Base-by-base conservation (phyloP, 2,888 invertebrate species). In the Hydrotaea cyrtoneurina region DNA sequence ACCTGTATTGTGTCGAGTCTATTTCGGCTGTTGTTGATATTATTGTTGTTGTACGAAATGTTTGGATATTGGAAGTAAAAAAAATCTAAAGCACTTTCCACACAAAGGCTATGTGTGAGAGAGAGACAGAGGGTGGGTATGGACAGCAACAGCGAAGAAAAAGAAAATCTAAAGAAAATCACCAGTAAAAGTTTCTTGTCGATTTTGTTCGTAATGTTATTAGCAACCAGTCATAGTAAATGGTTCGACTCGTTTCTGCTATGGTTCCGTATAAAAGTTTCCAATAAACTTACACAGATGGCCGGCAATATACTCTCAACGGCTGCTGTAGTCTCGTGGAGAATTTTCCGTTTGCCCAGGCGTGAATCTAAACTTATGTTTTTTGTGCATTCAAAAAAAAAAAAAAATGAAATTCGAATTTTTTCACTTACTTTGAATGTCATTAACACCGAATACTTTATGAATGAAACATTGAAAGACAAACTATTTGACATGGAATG, bases 221-320 rank as follows among this genome's bases (percentile, higher is more conserved):
- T 62, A 62, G 62, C 31, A 62, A 36, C 62, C 62, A 36, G 62
- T 31, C 62, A n/a, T 62, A 17, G 31, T n/a, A 23, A 62, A 62
- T n/a, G 31, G 31, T 62, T 36, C n/a, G 62, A 36, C 26, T 31
- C 17, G 62, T 62, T 59, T 62, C 31, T 31, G 31, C 15, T 2
- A 59, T 62, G 62, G 7, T 15, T 17, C 15, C 23, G 5, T 3
- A 26, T 0, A 26, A 62, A 36, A 62, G 31, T 36, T 62, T 36
- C 10, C 62, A 62, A 62, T 62, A 62, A 36, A n/a, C 62, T 62
- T 62, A n/a, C 26, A 36, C 31, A 26, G 59, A n/a, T 62, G 62
- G 26, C 59, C 59, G 26, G 26, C 10, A 59, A 59, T 31, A 23
- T 36, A 31, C 11, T 3, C 11, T 1, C 36, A 62, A 62, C 13